Evolutionary conservation across 2,113 vertebrate species (phyloP).

Genomic region (Verasper variegatus): DNA sequence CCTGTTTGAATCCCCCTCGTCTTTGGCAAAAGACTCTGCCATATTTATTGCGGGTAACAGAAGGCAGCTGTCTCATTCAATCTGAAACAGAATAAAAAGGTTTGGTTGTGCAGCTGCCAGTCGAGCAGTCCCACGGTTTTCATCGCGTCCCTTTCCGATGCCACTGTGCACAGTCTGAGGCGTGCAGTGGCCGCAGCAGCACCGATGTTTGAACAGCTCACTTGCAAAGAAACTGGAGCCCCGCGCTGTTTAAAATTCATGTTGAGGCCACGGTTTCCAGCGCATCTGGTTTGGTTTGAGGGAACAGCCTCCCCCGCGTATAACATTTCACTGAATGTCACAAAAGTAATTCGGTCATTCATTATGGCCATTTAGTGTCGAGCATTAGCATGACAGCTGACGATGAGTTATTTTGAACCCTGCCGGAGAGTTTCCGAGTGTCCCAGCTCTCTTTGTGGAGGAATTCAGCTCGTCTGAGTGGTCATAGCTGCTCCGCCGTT

Average conservation of each 20-base stretch:
- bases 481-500: no score
- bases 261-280: neutral
- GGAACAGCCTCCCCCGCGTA: neutral
- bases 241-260: no score
- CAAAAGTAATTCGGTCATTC: neutral
- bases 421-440: no score
- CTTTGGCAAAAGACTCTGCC: conserved; percentile 23
- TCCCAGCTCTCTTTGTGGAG: neutral
- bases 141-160: conserved; percentile 8
- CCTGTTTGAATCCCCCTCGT: conserved; percentile 21
- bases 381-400: no score
- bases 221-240: neutral
- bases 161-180: neutral
- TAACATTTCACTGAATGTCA: conserved; percentile 4
- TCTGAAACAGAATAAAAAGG: conserved; percentile 14
- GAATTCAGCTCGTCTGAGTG: no score
- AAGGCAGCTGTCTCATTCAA: conserved; percentile 6
- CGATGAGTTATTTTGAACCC: no score
- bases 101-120: conserved; percentile 30
- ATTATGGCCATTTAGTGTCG: no score
- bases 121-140: conserved; percentile 4
- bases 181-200: neutral
- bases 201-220: neutral
- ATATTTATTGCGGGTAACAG: conserved; percentile 13
- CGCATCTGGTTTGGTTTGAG: conserved; percentile 11